Percentiles rank a stretch among this genome's conserved stretches.
phyloP scores from a whole-genome alignment of 64 coral and sea anemone species.

The Pachyseris speciosa region DNA sequence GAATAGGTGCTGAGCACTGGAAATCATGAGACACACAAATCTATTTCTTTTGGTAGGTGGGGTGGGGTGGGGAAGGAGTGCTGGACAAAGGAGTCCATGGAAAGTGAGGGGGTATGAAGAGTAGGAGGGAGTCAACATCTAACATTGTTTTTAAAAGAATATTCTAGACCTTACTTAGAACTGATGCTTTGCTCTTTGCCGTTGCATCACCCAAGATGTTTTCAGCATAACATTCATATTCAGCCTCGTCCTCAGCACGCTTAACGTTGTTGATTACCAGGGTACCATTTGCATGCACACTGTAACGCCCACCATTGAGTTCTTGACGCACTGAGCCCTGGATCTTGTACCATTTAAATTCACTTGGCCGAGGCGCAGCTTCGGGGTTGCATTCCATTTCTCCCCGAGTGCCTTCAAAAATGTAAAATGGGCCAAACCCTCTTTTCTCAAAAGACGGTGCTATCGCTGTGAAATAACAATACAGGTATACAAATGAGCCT shows the following conservation, averaged over 20 bases:
- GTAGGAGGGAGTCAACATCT: no score
- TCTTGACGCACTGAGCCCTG: no score
- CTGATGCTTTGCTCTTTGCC: background rate
- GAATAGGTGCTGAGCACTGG: no score
- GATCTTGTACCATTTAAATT: constrained; percentile 5
- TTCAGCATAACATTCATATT: constrained; percentile 4
- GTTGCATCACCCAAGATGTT: constrained; percentile 17
- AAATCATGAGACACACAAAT: no score
- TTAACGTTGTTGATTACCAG: constrained; percentile 17
- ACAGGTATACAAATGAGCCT: no score
- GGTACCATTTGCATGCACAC: background rate
- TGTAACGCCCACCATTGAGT: background rate
- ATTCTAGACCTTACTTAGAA: constrained; percentile 51
- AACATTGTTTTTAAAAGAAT: no score
- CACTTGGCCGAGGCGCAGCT: constrained; percentile 22
- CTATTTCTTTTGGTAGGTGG: no score
- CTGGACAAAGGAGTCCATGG: no score
- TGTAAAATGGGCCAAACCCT: constrained; percentile 47
- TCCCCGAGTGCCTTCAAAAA: constrained; percentile 40
- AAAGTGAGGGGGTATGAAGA: no score
- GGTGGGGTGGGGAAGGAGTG: no score
- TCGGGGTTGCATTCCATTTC: constrained; percentile 29
- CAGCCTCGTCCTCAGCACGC: background rate
- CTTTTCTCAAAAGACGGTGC: background rate
- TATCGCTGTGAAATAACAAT: background rate